Base-by-base conservation (phyloP, 2,797 vertebrate genomes). In the Pangasius sanitwongsei region DNA sequence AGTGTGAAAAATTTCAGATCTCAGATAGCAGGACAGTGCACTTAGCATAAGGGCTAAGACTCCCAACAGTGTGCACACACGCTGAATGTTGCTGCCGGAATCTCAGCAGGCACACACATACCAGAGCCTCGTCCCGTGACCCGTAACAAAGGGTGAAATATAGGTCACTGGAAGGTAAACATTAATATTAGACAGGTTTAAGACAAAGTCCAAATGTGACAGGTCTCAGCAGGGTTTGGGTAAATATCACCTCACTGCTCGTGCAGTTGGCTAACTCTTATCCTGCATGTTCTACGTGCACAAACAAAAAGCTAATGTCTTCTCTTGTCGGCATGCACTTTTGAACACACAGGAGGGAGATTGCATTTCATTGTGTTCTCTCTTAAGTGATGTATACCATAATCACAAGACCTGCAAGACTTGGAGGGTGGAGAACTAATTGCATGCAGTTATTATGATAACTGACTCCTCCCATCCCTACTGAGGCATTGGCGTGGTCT, bases 111-210 rank as follows among this genome's bases (percentile, higher is more conserved):
- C 70, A 37, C 83, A 80, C 72, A 44, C 82, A 85, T 86, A 83
- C 87, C 50, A 80, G 69, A 80, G 57, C 72, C 85, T 88, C 82
- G 86, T 91, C 86, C 69, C 88, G 83, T 92, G 93, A 94, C 93
- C 93, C 93, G 91, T 90, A 91, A 92, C 90, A 78, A 93, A 90
- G 88, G 93, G 69, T 83, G 84, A 92, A 94, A 96, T 96, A 92
- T 95, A 95, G 95, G 96, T 94, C 96, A 96, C 87, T 87, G 94
- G 88, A 94, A 95, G 93, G 93, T 92, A 94, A 94, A 95, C 95
- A 96, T 95, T 92, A 95, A 95, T 93, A 95, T 94, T 93, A 93
- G 88, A 94, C 91, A 70, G 92, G 89, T 90, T 91, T 88, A 69
- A 94, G 92, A 92, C 94, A 94, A 95, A 95, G 94, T 96, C 95